Conservation (phyloP, 2,888 invertebrate genomes). For the Plagiodera versicolora region DNA sequence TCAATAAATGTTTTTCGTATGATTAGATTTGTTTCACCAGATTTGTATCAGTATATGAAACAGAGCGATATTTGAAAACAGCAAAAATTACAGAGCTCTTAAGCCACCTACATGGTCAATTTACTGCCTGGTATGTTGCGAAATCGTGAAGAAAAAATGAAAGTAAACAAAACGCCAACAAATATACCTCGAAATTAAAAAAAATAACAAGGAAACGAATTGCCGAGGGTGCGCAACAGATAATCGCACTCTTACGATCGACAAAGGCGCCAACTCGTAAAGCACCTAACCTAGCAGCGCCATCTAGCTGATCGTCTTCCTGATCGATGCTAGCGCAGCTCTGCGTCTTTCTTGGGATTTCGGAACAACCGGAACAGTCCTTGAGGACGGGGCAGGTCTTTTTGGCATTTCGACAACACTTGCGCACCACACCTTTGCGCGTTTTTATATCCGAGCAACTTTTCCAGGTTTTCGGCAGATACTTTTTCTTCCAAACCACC, state of each 20-base stretch:
- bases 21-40: no score
- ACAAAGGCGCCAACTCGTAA: constrained; percentile 45
- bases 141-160: background rate
- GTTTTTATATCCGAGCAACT: constrained; percentile 53
- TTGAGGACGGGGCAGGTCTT: constrained; percentile 51
- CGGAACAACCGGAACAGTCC: constrained; percentile 41
- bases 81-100: no score
- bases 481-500: constrained; percentile 45
- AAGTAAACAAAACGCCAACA: background rate
- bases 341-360: constrained; percentile 43
- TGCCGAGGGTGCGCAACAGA: constrained; percentile 40
- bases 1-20: no score
- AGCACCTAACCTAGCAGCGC: constrained; percentile 48
- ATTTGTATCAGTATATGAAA: no score
- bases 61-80: no score
- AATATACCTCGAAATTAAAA: constrained; percentile 11
- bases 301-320: constrained; percentile 27
- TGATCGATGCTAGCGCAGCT: constrained; percentile 49
- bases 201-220: constrained; percentile 12
- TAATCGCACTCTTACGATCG: constrained; percentile 47
- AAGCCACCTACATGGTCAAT: no score
- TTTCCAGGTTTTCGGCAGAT: constrained; percentile 51
- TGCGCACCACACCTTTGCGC: constrained; percentile 43
- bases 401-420: constrained; percentile 53
- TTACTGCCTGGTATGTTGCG: no score